A percentile compares a stretch with the other conserved stretches of the same genome.
These are phyloP conservation scores for Sphenodon punctatus DNA, from an alignment of 2,797 vertebrate species.

Conservation along the genomic window DNA sequence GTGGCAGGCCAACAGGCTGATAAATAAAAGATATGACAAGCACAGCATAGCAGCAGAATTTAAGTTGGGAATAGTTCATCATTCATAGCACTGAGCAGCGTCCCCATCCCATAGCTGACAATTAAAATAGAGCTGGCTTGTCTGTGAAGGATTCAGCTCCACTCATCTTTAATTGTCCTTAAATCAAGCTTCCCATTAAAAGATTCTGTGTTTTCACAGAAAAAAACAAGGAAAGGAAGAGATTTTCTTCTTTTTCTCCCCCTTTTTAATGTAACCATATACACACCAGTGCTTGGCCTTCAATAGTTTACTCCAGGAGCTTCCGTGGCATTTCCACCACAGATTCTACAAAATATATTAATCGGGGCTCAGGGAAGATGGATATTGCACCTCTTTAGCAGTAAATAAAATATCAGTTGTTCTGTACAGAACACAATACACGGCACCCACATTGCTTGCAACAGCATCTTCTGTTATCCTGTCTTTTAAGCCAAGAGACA, in stretches of 20 bases:
- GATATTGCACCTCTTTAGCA: slow-evolving; percentile 20
- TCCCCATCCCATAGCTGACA: not conserved
- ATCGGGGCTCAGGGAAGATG: slow-evolving; percentile 1
- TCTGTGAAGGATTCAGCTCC: not conserved
- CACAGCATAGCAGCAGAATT: slow-evolving; percentile 1
- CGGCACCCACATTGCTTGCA: not conserved
- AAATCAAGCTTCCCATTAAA: not conserved
- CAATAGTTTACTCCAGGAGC: slow-evolving; percentile 23
- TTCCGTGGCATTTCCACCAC: slow-evolving; percentile 16
- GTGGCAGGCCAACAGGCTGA: slow-evolving; percentile 11
- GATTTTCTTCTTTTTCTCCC: slow-evolving; percentile 1
- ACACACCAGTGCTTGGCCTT: too few species aligned
- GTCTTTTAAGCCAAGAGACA: slow-evolving; percentile 25
- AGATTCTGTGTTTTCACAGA: not conserved
- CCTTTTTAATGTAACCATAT: too few species aligned
- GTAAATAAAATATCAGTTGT: slow-evolving; percentile 29
- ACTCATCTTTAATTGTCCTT: not conserved
- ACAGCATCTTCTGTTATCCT: not conserved
- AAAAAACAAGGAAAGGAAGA: not conserved
- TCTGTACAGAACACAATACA: slow-evolving; percentile 21
- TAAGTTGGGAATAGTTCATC: not conserved
- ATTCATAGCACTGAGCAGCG: not conserved
- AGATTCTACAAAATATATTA: slow-evolving; percentile 11
- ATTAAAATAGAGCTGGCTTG: not conserved
- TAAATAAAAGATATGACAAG: slow-evolving; percentile 22